These are phyloP conservation scores for Maniola hyperantus DNA, from an alignment of 2,888 invertebrate genomes.

Conservation along the genomic window DNA sequence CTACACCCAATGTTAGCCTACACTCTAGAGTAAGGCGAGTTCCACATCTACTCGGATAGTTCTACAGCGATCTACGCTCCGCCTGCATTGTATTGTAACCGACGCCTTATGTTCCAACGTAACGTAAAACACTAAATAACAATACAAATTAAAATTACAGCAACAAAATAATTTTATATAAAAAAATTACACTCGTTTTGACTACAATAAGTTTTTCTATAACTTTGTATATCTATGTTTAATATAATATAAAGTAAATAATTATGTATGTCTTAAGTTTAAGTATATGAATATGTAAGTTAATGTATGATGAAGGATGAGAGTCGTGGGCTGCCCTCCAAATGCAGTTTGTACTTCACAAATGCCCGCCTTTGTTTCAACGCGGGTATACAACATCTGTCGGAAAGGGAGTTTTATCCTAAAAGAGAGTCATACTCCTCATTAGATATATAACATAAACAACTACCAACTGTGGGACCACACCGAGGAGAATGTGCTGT, in stretches of 20 bases:
- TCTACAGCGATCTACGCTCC: not conserved
- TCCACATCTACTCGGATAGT: not conserved
- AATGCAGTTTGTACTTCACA: conserved; percentile 25
- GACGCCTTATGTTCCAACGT: conserved; percentile 46
- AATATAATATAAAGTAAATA: conserved; percentile 43
- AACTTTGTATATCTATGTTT: conserved; percentile 47
- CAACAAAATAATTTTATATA: conserved; percentile 65
- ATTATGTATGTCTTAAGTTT: conserved; percentile 50
- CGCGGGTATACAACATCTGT: not conserved
- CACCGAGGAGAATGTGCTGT: too few relatives aligned
- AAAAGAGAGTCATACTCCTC: not conserved
- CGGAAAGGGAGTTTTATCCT: not conserved
- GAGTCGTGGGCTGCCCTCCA: conserved; percentile 33
- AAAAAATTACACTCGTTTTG: conserved; percentile 64
- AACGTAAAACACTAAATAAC: conserved; percentile 81
- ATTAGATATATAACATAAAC: not conserved
- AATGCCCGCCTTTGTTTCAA: conserved; percentile 20
- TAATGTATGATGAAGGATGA: conserved; percentile 51
- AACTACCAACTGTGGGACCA: too few relatives aligned
- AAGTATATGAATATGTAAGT: conserved; percentile 49
- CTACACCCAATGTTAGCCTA: not conserved
- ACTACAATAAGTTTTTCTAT: conserved; percentile 64
- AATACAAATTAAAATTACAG: conserved; percentile 72
- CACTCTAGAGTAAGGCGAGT: not conserved
- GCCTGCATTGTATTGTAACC: conserved; percentile 30